phyloP scores from a whole-genome alignment of 2,113 vertebrate genomes.

The Ptychochromis oligacanthus region DNA sequence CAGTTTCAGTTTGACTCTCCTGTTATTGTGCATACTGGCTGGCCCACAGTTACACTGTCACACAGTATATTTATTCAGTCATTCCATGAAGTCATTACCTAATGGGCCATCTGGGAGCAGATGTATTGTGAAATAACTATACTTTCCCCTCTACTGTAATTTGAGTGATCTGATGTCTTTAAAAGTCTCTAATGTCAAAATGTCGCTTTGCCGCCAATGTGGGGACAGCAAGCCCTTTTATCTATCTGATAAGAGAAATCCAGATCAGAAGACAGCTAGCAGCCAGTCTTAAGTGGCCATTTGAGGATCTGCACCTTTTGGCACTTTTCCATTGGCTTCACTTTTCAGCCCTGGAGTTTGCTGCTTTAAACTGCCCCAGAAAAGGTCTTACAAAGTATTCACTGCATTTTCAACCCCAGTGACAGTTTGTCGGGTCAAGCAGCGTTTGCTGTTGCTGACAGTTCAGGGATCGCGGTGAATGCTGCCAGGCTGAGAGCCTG shows the following conservation, averaged over 20 bases:
- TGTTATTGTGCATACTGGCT: not conserved
- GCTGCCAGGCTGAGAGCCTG: constrained; percentile 11
- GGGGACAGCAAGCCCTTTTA: not conserved
- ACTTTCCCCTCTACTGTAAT: not conserved
- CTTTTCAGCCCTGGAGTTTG: not conserved
- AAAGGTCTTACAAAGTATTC: not conserved
- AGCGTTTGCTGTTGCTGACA: not conserved
- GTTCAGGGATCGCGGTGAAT: not conserved
- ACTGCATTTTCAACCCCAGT: not conserved
- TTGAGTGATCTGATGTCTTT: not conserved
- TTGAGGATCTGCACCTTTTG: not conserved
- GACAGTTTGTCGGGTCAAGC: not conserved
- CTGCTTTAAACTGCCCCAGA: not conserved
- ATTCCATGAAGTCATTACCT: not conserved
- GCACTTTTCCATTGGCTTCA: accelerated
- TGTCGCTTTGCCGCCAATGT: not conserved
- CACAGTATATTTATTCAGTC: not conserved
- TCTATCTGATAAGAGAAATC: not conserved
- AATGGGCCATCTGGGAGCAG: not conserved
- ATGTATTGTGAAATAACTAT: not conserved
- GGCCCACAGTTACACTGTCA: not conserved
- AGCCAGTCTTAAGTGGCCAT: not conserved
- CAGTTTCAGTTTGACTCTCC: not conserved
- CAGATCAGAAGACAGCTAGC: not conserved
- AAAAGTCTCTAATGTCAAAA: not conserved